Conservation (phyloP, 2,113 vertebrate genomes). For the Dicerorhinus sumatrensis region DNA sequence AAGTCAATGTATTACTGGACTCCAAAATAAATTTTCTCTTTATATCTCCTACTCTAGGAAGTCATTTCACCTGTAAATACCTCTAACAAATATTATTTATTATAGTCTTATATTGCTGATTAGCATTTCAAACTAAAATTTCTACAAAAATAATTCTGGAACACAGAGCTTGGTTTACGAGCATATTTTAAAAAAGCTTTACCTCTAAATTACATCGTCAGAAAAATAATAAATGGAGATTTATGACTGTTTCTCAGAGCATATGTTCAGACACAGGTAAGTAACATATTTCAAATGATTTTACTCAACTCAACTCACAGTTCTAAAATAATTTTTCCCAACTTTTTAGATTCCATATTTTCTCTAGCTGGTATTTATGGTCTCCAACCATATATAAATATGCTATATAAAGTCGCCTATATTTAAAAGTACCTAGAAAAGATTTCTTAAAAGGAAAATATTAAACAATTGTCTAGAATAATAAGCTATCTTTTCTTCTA, state of each 20-base stretch:
- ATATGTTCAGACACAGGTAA: neutral
- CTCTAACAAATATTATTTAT: neutral
- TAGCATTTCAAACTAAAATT: constrained; percentile 43
- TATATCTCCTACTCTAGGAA: neutral
- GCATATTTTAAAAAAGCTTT: neutral
- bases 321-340: neutral
- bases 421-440: neutral
- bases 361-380: neutral
- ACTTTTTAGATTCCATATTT: neutral
- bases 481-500: neutral
- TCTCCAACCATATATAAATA: neutral
- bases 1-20: neutral
- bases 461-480: neutral
- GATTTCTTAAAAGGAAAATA: neutral
- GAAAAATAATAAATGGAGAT: neutral
- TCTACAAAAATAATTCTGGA: neutral
- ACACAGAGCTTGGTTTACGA: neutral
- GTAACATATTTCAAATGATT: neutral
- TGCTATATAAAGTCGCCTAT: neutral
- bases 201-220: neutral
- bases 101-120: neutral
- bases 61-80: neutral
- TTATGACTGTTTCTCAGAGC: neutral
- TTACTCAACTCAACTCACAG: neutral
- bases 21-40: constrained; percentile 29